Conservation (phyloP, 1,140 invertebrate genomes). For the Drosophila bifasciata region DNA sequence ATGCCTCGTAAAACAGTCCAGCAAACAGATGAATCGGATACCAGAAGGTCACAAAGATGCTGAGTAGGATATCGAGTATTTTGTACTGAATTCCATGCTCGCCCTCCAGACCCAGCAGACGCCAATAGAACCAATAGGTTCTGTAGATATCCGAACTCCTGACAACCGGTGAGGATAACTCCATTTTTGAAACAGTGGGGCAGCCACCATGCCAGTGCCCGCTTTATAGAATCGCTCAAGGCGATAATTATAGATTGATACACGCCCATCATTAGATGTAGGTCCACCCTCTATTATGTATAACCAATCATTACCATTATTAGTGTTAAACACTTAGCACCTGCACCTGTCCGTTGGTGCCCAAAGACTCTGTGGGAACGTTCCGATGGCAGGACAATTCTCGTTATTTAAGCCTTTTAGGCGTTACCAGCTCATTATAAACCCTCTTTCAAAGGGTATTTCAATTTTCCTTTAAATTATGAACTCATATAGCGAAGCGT, state of each 20-base stretch:
- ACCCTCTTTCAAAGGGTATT: no score
- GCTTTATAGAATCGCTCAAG: conserved; percentile 7
- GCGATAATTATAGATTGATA: conserved; percentile 16
- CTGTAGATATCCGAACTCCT: conserved; percentile 21
- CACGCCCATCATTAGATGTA: no score
- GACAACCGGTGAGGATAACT: conserved; percentile 1
- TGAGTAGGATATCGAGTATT: conserved; percentile 25
- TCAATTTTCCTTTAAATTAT: no score
- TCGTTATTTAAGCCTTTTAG: no score
- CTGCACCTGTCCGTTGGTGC: conserved; percentile 3
- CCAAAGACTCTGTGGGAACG: no score
- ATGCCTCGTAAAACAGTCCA: not conserved
- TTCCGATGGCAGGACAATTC: no score
- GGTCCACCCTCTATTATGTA: conserved; percentile 24
- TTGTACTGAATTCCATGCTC: conserved; percentile 1
- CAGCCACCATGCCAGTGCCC: not conserved
- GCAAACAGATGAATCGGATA: conserved; percentile 43
- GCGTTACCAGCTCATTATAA: no score
- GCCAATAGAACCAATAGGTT: conserved; percentile 42
- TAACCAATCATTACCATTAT: conserved; percentile 11
- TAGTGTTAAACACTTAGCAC: conserved; percentile 27
- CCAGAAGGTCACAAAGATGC: conserved; percentile 36
- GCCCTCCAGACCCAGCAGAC: conserved; percentile 35
- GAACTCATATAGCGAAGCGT: no score
- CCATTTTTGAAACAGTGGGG: conserved; percentile 15